A percentile compares a stretch with the other conserved stretches of the same genome.
Evolutionary conservation across 2,113 vertebrate genomes (phyloP).

Genomic region (Shinisaurus crocodilurus): DNA sequence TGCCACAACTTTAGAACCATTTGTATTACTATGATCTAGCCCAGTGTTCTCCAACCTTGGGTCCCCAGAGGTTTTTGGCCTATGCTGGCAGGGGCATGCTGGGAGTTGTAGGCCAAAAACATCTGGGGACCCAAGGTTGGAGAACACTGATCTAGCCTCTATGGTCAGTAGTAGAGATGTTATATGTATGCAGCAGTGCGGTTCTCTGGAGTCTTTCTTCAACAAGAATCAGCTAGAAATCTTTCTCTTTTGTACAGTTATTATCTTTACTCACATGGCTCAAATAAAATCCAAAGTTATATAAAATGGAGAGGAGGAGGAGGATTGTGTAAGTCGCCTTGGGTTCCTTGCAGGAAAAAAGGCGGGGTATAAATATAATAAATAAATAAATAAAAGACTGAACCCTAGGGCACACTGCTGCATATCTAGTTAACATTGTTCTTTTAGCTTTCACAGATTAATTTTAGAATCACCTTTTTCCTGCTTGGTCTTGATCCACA

Average conservation of each 20-base stretch:
- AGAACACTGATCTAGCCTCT: too few relatives aligned
- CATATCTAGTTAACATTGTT: neutral
- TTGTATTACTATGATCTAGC: neutral
- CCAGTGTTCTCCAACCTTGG: too few relatives aligned
- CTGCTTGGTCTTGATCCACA: conserved; percentile 61
- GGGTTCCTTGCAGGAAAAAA: too few relatives aligned
- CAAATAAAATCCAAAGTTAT: neutral
- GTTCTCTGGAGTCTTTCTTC: neutral
- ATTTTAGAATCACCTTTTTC: neutral
- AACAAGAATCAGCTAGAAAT: neutral
- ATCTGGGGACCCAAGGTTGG: too few relatives aligned
- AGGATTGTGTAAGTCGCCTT: too few relatives aligned
- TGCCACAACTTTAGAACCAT: neutral
- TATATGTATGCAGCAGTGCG: neutral
- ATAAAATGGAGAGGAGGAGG: neutral
- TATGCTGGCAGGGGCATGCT: too few relatives aligned
- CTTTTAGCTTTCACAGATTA: conserved; percentile 21
- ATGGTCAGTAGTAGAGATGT: neutral
- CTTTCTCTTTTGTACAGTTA: neutral
- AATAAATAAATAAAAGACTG: too few relatives aligned
- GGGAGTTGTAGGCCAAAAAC: too few relatives aligned
- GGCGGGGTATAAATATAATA: too few relatives aligned
- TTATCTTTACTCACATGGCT: neutral
- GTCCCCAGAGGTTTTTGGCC: too few relatives aligned
- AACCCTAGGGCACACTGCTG: neutral